These are phyloP conservation scores for Hirtodrosophila histrioides DNA, from an alignment of 2,888 invertebrate genomes.

Conservation along the genomic window DNA sequence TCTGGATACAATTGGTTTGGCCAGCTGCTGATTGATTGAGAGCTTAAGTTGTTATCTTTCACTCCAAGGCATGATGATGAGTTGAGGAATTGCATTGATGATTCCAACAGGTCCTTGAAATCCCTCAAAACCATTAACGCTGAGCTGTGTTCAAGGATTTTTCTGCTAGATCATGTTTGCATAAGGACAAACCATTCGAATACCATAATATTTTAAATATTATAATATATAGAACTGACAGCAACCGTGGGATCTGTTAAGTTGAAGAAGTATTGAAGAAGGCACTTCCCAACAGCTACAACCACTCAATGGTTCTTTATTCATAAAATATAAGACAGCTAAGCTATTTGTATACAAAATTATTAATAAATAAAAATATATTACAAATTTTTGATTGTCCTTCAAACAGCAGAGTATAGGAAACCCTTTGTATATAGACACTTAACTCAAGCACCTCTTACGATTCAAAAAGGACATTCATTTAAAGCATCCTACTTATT, in stretches of 20 bases:
- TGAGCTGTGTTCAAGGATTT: conserved; percentile 6
- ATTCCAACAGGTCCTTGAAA: conserved; percentile 31
- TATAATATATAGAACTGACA: too few species aligned
- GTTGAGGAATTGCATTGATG: conserved; percentile 37
- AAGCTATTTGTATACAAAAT: too few species aligned
- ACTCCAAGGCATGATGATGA: conserved; percentile 32
- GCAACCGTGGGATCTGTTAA: too few species aligned
- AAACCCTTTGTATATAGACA: too few species aligned
- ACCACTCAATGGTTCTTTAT: not conserved
- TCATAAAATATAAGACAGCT: not conserved
- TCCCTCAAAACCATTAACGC: conserved; percentile 13
- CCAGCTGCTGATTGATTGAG: conserved; percentile 76
- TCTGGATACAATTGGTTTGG: conserved; percentile 66
- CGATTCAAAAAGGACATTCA: too few species aligned
- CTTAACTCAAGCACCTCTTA: too few species aligned
- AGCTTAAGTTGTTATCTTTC: conserved; percentile 47
- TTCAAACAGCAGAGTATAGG: too few species aligned
- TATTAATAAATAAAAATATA: too few species aligned
- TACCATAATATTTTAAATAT: too few species aligned
- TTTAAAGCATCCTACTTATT: too few species aligned
- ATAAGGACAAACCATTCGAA: not conserved
- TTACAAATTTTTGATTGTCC: too few species aligned
- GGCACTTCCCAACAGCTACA: not conserved
- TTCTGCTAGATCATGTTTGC: conserved; percentile 33
- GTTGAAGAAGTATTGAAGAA: too few species aligned